phyloP scores from a whole-genome alignment of 2,113 vertebrate species.

The Tychaedon coryphoeus region DNA sequence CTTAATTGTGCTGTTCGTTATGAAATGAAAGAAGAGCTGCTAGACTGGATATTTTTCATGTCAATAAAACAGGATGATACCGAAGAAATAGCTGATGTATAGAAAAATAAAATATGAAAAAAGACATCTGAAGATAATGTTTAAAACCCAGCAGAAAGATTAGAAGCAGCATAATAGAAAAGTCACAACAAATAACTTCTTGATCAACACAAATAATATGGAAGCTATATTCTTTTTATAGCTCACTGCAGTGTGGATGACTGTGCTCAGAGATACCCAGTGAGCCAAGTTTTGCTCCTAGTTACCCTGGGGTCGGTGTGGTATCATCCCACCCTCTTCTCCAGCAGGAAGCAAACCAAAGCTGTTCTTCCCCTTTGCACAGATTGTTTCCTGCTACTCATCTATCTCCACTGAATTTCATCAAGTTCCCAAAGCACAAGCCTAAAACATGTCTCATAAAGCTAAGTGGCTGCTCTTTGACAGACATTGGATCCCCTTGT shows the following conservation, averaged over 20 bases:
- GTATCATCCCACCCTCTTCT: background rate
- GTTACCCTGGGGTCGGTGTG: rapidly evolving
- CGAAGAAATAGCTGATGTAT: background rate
- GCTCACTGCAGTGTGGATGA: background rate
- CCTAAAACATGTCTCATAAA: background rate
- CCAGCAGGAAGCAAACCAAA: background rate
- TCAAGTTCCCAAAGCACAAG: background rate
- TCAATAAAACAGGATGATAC: slow-evolving; percentile 28
- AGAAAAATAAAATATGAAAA: background rate
- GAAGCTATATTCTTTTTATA: background rate
- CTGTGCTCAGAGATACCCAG: background rate
- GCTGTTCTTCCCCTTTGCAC: background rate
- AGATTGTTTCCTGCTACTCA: background rate
- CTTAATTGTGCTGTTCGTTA: slow-evolving; percentile 65
- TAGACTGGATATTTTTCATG: slow-evolving; percentile 36
- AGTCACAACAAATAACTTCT: background rate
- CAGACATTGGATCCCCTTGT: rapidly evolving
- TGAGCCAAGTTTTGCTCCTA: background rate
- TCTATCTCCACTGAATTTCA: background rate
- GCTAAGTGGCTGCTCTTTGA: background rate
- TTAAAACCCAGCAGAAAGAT: background rate
- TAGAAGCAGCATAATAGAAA: background rate
- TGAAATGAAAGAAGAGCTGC: slow-evolving; percentile 63
- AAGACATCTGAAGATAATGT: background rate
- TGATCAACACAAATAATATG: background rate